Evolutionary conservation across 2,113 vertebrate genomes (phyloP), one percentile per base, ranked within the genome.

Genomic region (Rana temporaria): DNA sequence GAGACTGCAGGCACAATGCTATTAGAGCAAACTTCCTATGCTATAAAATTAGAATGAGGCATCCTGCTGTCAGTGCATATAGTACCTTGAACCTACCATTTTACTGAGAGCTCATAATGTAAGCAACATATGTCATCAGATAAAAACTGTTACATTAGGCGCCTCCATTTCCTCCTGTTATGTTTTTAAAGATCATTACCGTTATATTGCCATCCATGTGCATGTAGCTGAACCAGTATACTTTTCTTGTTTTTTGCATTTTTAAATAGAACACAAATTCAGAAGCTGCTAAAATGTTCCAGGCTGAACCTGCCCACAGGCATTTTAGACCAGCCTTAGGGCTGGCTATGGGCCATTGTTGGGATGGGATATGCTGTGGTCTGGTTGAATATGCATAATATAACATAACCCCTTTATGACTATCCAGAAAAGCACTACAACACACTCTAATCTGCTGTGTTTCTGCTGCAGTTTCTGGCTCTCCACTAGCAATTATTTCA

Each of bases 11-110:
- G 63, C 63, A 68, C 63, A 63, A 72, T 81, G 79, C 20, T 76
- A 76, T 83, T 83, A 68, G 53, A 52, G 53, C 59, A 66, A 83
- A 64, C 72, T 22, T 57, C 63, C 78, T 70, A 26, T 68, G 48
- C 63, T 66, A n/a, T 57, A 56, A 64, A 76, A 66, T 76, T 8
- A 76, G 38, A 75, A 82, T 48, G 11, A 24, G 60, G 18, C 32
- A 52, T 67, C 32, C 17, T 65, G 72, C 72, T 68, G 81, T 76
- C 64, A 68, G 30, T 32, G 6, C 57, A 73, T 38, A 38, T 56
- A 38, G 71, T 74, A 65, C 60, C n/a, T 56, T 56, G 53, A 24
- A 42, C 63, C 72, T 75, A 73, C 12, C 55, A 59, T 55, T 76
- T 63, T 83, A 26, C 30, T n/a, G 38, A 24, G 56, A 76, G n/a